Percentiles rank a stretch among this genome's conserved stretches.
Conservation (phyloP, 2,888 invertebrate genomes). For the Oligia latruncula region DNA sequence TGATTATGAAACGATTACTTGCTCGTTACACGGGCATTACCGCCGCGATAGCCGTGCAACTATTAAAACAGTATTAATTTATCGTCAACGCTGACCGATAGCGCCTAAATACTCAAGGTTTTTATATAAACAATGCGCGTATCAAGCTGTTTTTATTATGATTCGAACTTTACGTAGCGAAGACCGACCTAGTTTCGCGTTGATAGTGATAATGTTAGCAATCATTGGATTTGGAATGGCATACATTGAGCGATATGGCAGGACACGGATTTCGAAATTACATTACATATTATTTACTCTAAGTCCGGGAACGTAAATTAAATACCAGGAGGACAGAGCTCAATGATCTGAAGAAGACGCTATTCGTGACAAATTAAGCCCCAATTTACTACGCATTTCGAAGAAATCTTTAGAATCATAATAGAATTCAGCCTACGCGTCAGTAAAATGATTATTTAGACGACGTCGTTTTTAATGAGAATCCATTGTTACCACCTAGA, state of each 20-base stretch:
- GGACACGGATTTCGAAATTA: slow-evolving; percentile 12
- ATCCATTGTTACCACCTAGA: neutral
- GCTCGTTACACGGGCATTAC: slow-evolving; percentile 80
- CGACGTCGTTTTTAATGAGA: neutral
- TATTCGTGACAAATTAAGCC: neutral
- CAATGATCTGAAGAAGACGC: neutral
- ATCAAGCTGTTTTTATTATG: slow-evolving; percentile 20
- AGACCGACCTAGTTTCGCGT: slow-evolving; percentile 43
- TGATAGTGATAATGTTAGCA: slow-evolving; percentile 39
- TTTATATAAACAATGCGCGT: slow-evolving; percentile 52
- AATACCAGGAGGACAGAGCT: neutral
- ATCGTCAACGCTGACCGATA: slow-evolving; percentile 73
- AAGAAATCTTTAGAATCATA: slow-evolving; percentile 1
- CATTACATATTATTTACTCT: neutral
- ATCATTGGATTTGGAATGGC: slow-evolving; percentile 36
- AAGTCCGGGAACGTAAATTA: slow-evolving; percentile 1
- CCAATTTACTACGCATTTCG: neutral
- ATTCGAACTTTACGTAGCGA: slow-evolving; percentile 14
- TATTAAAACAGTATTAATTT: slow-evolving; percentile 81
- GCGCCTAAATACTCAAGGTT: slow-evolving; percentile 58
- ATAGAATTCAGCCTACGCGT: slow-evolving; percentile 6
- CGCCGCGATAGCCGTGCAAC: slow-evolving; percentile 67
- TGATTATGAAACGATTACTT: slow-evolving; percentile 81
- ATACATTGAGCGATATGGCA: slow-evolving; percentile 18
- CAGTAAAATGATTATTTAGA: neutral